Conservation (phyloP, 2,888 invertebrate genomes). For the Drepanosiphum platanoidis region DNA sequence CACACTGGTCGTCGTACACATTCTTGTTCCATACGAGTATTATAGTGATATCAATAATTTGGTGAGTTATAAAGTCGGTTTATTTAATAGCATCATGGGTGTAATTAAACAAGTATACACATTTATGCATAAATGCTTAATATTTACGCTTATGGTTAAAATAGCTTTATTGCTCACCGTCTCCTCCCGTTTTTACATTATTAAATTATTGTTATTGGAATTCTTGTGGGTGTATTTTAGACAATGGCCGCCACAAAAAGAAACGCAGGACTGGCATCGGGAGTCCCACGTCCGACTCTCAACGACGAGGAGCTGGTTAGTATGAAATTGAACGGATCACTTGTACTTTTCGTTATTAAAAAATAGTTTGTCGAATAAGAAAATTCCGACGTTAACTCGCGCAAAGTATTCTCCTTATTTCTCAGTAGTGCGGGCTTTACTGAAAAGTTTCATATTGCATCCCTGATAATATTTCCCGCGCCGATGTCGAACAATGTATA, state of each 20-base stretch:
- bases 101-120: slow-evolving; percentile 22
- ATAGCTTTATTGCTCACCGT: slow-evolving; percentile 35
- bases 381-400: neutral
- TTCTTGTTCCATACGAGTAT: slow-evolving; percentile 37
- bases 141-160: slow-evolving; percentile 23
- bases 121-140: slow-evolving; percentile 33
- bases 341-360: slow-evolving; percentile 42
- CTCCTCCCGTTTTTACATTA: neutral
- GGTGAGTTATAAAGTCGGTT: slow-evolving; percentile 46
- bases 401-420: neutral
- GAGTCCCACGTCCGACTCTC: slow-evolving; percentile 94
- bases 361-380: slow-evolving; percentile 24
- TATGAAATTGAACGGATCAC: slow-evolving; percentile 64
- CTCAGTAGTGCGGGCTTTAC: neutral
- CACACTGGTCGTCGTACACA: neutral
- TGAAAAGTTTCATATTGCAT: neutral
- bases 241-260: slow-evolving; percentile 99
- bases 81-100: slow-evolving; percentile 25
- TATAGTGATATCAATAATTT: slow-evolving; percentile 21
- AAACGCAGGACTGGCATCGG: slow-evolving; percentile 96
- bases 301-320: slow-evolving; percentile 99
- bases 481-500: neutral
- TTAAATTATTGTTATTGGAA: slow-evolving; percentile 54
- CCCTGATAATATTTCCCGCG: neutral
- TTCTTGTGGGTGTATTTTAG: slow-evolving; percentile 70